Evolutionary conservation across 2,888 invertebrate genomes (phyloP), one percentile per base, ranked within the genome.

Genomic region (Metopia argyrocephala): DNA sequence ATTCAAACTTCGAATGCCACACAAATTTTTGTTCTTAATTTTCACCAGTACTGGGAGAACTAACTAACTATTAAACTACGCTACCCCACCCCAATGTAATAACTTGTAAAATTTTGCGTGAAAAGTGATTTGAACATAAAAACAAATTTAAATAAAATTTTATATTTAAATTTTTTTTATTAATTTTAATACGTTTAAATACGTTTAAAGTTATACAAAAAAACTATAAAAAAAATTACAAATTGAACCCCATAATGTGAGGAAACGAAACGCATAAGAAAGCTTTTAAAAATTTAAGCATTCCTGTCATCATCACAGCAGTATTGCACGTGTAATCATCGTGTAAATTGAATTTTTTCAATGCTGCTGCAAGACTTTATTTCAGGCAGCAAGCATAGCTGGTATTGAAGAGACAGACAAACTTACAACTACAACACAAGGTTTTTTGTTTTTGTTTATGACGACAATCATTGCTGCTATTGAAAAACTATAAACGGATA

Each of bases 401-500:
- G n/a, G n/a, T n/a, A n/a, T n/a, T n/a, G n/a, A n/a, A n/a, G n/a
- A n/a, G n/a, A n/a, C n/a, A n/a, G n/a, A n/a, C n/a, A n/a, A n/a
- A n/a, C n/a, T n/a, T n/a, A 48, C 50, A 18, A 18, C 18, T 52
- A 6, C n/a, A 59, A 20, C 25, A 18, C 21, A 48, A 48, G 31
- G 31, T 25, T 57, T 57, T 48, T 57, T 56, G 9, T 59, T 28
- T 61, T 65, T 25, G 23, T n/a, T 57, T 59, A 20, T 62, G 61
- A 56, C 64, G 76, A 70, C 74, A 78, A 65, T 75, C 74, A 50
- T 78, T 75, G 74, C 56, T 75, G 74, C 56, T 70, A 75, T 75
- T 75, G 78, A 70, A 75, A 74, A 81, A 70, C 74, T 78, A 59
- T 80, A 81, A 81, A 70, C 81, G 81, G 81, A 81, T 81, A 81